Evolutionary conservation across 1,140 invertebrate species (phyloP).

Genomic region (Stegodyphus dumicola): DNA sequence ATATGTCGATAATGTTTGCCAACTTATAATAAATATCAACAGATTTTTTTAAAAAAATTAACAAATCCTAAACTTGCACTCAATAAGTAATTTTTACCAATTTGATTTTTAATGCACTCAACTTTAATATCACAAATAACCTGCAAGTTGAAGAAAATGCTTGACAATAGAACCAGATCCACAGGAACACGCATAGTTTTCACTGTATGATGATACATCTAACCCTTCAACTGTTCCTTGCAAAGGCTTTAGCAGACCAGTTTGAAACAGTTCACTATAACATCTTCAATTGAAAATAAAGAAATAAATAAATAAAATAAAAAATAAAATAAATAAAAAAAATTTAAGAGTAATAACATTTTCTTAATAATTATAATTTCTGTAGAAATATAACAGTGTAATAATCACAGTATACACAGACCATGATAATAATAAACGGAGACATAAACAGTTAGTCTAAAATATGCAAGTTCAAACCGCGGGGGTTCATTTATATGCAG

Average conservation of each 20-base stretch:
- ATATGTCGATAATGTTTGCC: too few relatives aligned
- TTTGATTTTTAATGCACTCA: background rate
- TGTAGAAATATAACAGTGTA: background rate
- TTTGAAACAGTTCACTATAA: constrained; percentile 21
- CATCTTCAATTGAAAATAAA: constrained; percentile 10
- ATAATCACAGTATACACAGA: background rate
- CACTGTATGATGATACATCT: background rate
- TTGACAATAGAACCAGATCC: constrained; percentile 48
- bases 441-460: background rate
- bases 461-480: background rate
- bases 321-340: too few relatives aligned
- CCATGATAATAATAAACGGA: background rate
- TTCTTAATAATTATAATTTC: background rate
- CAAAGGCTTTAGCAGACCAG: constrained; percentile 21
- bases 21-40: too few relatives aligned
- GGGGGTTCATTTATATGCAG: too few relatives aligned
- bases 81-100: background rate
- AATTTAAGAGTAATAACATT: background rate
- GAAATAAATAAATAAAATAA: background rate
- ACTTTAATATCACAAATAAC: background rate
- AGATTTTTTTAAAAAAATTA: too few relatives aligned
- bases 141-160: constrained; percentile 27
- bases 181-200: constrained; percentile 18
- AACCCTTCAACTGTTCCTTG: constrained; percentile 33
- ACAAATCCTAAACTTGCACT: too few relatives aligned